A percentile compares a stretch with the other conserved stretches of the same genome.
phyloP scores from a whole-genome alignment of 2,113 vertebrate species.

The Bufo gargarizans region DNA sequence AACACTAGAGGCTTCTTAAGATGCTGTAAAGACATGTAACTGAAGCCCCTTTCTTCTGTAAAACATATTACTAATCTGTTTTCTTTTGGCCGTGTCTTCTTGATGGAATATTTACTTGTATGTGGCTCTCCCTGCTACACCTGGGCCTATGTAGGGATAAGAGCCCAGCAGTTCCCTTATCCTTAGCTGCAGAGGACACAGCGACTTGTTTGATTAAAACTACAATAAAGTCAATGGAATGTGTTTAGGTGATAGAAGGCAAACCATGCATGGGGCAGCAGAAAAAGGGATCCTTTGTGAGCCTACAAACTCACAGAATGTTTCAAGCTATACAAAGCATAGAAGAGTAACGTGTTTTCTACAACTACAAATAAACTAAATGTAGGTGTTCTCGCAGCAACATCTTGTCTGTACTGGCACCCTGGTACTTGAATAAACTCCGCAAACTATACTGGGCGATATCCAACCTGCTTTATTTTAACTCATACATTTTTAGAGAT shows the following conservation, averaged over 20 bases:
- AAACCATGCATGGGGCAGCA: slow-evolving; percentile 36
- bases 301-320: background rate
- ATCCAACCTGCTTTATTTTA: no score
- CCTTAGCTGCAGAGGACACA: slow-evolving; percentile 32
- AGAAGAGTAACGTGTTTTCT: background rate
- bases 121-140: slow-evolving; percentile 66
- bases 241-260: slow-evolving; percentile 40
- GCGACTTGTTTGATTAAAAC: slow-evolving; percentile 45
- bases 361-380: slow-evolving; percentile 6
- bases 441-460: background rate
- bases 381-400: background rate
- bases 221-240: slow-evolving; percentile 41
- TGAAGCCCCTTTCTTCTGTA: slow-evolving; percentile 61
- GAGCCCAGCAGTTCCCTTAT: background rate
- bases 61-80: slow-evolving; percentile 43
- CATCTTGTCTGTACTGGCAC: slow-evolving; percentile 17
- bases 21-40: slow-evolving; percentile 65
- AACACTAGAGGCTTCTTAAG: slow-evolving; percentile 51
- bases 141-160: slow-evolving; percentile 58
- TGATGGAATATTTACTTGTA: slow-evolving; percentile 70
- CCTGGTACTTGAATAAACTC: background rate
- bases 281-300: slow-evolving; percentile 30
- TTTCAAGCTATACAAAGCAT: background rate
- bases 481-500: no score
- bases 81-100: slow-evolving; percentile 65